A percentile compares a stretch with the other conserved stretches of the same genome.
phyloP scores from a whole-genome alignment of 2,797 vertebrate genomes.

The Heteromormyrus szaboi region DNA sequence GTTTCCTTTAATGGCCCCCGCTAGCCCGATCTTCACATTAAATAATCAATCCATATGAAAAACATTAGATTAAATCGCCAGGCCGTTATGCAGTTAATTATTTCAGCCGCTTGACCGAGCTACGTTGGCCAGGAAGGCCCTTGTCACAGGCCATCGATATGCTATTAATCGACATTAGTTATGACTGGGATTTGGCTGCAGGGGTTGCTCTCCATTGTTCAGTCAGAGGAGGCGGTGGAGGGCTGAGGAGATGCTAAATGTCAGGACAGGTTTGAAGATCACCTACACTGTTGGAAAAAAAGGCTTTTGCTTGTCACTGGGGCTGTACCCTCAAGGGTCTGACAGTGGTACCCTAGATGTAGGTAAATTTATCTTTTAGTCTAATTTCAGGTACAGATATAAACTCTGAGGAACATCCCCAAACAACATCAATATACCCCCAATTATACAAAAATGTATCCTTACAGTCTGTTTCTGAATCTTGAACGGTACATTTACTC shows the following conservation, averaged over 20 bases:
- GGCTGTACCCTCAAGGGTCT: neutral
- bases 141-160: constrained; percentile 80
- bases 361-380: neutral
- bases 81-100: constrained; percentile 88
- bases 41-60: constrained; percentile 82
- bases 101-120: constrained; percentile 78
- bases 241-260: constrained; percentile 64
- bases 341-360: neutral
- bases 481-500: neutral
- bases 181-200: constrained; percentile 66
- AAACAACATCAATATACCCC: neutral
- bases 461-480: neutral
- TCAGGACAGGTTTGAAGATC: constrained; percentile 53
- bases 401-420: neutral
- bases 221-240: constrained; percentile 36
- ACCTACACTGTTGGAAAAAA: neutral
- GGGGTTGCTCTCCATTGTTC: constrained; percentile 56
- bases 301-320: neutral
- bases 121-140: constrained; percentile 72
- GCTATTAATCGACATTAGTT: constrained; percentile 77
- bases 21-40: constrained; percentile 62
- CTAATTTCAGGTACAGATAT: neutral
- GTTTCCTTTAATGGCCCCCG: constrained; percentile 73
- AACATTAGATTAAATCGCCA: constrained; percentile 85
- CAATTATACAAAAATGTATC: neutral